Conservation (phyloP, 2,797 vertebrate genomes). For the Sphaeramia orbicularis region DNA sequence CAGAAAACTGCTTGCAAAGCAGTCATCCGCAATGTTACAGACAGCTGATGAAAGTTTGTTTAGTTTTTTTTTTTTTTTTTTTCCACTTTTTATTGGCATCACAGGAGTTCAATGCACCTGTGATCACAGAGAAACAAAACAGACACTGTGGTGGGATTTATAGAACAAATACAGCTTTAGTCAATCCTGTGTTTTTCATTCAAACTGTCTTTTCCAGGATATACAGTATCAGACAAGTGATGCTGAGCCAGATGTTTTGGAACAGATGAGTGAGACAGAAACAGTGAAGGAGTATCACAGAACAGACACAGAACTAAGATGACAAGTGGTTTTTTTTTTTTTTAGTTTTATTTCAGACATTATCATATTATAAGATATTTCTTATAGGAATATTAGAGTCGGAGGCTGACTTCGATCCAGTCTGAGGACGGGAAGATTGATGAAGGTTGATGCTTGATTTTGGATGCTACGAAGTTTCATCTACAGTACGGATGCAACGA, state of each 20-base stretch:
- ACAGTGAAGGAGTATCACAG: not conserved
- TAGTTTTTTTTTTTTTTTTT: not conserved
- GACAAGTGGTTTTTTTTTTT: not conserved
- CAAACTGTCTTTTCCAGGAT: constrained; percentile 50
- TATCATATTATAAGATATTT: constrained; percentile 45
- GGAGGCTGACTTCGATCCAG: constrained; percentile 37
- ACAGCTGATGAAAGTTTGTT: not conserved
- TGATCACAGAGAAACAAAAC: constrained; percentile 13
- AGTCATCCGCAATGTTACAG: not conserved
- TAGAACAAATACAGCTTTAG: constrained; percentile 31
- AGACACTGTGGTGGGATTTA: constrained; percentile 26
- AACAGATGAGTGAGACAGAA: constrained; percentile 22
- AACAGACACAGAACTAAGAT: constrained; percentile 21
- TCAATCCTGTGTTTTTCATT: constrained; percentile 52
- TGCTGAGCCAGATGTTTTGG: constrained; percentile 20
- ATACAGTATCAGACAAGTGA: constrained; percentile 18
- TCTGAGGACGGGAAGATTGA: not conserved
- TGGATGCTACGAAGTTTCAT: constrained; percentile 26
- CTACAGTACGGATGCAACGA: too few species aligned
- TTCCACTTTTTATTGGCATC: not conserved
- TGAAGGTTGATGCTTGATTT: constrained; percentile 27
- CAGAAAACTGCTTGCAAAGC: not conserved
- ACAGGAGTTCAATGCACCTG: constrained; percentile 2
- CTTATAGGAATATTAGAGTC: constrained; percentile 51
- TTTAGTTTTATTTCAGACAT: constrained; percentile 28